phyloP scores from a whole-genome alignment of 2,888 invertebrate genomes.

The Mechanitis mazaeus region DNA sequence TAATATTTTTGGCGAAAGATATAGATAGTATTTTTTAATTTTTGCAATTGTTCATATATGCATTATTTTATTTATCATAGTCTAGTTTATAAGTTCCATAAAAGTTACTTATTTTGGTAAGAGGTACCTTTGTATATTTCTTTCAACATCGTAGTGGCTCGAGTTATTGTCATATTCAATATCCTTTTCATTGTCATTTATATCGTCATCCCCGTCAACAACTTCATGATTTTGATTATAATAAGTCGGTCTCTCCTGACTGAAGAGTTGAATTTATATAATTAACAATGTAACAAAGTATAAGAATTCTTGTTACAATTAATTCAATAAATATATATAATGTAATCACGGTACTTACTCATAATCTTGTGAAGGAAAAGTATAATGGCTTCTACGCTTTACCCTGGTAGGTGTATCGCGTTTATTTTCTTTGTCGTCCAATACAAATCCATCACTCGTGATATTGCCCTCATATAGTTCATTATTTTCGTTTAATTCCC shows the following conservation, averaged over 20 bases:
- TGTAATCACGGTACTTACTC: conserved; percentile 46
- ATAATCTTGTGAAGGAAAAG: conserved; percentile 46
- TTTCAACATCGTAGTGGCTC: conserved; percentile 46
- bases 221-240: conserved; percentile 33
- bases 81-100: too few species aligned
- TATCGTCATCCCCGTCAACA: conserved; percentile 32
- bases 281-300: conserved; percentile 1
- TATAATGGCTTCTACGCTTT: conserved; percentile 57
- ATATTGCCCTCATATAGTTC: conserved; percentile 47
- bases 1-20: too few species aligned
- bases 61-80: too few species aligned
- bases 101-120: too few species aligned
- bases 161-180: conserved; percentile 44
- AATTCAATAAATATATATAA: background rate
- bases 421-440: conserved; percentile 41
- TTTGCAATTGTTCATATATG: too few species aligned
- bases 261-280: conserved; percentile 19
- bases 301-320: too few species aligned
- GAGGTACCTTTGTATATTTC: conserved; percentile 46
- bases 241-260: conserved; percentile 33
- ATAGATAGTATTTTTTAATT: too few species aligned
- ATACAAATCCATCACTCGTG: conserved; percentile 51
- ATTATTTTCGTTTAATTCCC: conserved; percentile 34
- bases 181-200: conserved; percentile 38
- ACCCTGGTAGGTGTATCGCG: conserved; percentile 44